Evolutionary conservation across 2,888 invertebrate genomes (phyloP).

Genomic region (Rutpela maculata): DNA sequence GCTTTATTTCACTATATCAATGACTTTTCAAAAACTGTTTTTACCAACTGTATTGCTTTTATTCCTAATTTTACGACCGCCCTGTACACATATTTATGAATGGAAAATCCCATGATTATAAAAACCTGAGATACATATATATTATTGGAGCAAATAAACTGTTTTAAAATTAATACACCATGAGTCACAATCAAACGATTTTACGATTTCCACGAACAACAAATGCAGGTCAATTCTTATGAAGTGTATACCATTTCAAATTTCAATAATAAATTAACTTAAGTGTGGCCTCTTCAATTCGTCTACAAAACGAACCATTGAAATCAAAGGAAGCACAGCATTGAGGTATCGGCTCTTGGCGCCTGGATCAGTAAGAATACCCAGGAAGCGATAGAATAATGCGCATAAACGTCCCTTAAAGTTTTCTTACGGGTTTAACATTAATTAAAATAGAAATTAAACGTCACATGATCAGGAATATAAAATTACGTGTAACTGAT

Average conservation of each 20-base stretch:
- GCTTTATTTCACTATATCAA: too few species aligned
- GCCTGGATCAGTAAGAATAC: constrained; percentile 52
- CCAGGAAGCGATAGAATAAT: constrained; percentile 22
- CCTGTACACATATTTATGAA: background rate
- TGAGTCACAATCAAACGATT: constrained; percentile 29
- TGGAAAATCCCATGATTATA: background rate
- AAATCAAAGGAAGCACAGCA: constrained; percentile 61
- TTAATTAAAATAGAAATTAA: background rate
- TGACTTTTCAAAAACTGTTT: too few species aligned
- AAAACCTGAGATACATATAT: background rate
- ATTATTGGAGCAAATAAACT: background rate
- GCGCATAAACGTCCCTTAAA: constrained; percentile 4
- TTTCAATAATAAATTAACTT: constrained; percentile 45
- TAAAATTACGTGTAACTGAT: too few species aligned
- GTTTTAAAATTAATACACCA: background rate
- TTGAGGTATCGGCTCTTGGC: constrained; percentile 57
- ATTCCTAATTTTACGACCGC: too few species aligned
- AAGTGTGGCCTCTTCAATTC: constrained; percentile 46
- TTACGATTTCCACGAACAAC: constrained; percentile 24
- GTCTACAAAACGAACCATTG: constrained; percentile 55
- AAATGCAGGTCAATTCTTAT: constrained; percentile 37
- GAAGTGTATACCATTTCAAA: constrained; percentile 27
- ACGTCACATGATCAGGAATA: too few species aligned
- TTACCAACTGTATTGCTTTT: too few species aligned
- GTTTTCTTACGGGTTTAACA: background rate